Evolutionary conservation across 2,797 vertebrate genomes (phyloP).

Genomic region (Lycodopsis pacificus): DNA sequence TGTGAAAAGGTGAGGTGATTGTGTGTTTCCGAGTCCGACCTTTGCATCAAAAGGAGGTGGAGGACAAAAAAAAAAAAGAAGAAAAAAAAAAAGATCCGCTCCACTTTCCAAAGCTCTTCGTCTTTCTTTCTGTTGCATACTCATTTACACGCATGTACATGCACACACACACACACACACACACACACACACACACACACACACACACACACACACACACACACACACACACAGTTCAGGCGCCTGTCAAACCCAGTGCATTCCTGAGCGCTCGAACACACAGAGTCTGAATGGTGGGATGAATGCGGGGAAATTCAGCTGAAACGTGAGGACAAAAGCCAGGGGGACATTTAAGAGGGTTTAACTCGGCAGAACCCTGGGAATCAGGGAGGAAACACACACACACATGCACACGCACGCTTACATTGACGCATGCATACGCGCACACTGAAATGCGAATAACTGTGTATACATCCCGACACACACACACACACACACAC

Average conservation of each 20-base stretch:
- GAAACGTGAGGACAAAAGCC: conserved; percentile 87
- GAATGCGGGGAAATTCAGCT: conserved; percentile 83
- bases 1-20: conserved; percentile 65
- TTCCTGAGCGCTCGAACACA: conserved; percentile 79
- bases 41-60: conserved; percentile 46
- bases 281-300: conserved; percentile 76
- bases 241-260: conserved; percentile 83
- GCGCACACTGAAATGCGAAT: conserved; percentile 51
- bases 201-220: conserved; percentile 13
- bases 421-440: conserved; percentile 48
- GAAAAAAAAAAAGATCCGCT: background rate
- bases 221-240: conserved; percentile 55
- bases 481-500: conserved; percentile 44
- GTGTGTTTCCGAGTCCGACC: conserved; percentile 60
- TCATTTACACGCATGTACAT: conserved; percentile 51
- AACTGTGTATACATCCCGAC: conserved; percentile 63
- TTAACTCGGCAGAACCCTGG: conserved; percentile 82
- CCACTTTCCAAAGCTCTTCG: conserved; percentile 40
- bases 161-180: conserved; percentile 23
- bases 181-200: conserved; percentile 29
- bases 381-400: conserved; percentile 77
- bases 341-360: conserved; percentile 85
- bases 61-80: background rate
- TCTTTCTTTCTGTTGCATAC: conserved; percentile 56
- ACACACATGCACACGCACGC: conserved; percentile 22